Base-by-base conservation (phyloP, 2,797 vertebrate species). In the Tiaroga cobitis region DNA sequence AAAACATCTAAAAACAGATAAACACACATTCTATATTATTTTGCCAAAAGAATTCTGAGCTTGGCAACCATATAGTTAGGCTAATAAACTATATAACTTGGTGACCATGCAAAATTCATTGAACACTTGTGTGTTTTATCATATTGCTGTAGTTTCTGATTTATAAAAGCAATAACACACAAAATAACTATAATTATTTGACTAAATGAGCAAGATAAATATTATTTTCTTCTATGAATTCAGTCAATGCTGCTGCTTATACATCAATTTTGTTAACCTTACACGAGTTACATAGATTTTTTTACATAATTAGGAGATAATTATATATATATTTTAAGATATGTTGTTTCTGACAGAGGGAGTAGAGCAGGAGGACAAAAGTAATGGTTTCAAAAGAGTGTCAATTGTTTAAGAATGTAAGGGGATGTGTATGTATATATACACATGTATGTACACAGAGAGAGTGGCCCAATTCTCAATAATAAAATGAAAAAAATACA, bases 131-230 rank as follows among this genome's bases (percentile, higher is more conserved):
- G 21, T 18, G 34, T 59, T 41, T 59, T 59, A 59, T 59, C 4
- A 26, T 39, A 77, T 41, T 59, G 32, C 21, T 24, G 21, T n/a
- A 56, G 13, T 24, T 15, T 6, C 32, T 16, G 11, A 37, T 59
- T 76, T 76, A 76, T 76, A 59, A 59, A 76, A 76, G 6, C 3
- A 76, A 37, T 51, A 74, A 37, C 49, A 24, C 6, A 56, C 16
- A 16, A 76, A 59, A 37, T 0, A 76, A 56, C 32, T 16, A 15
- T 56, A 75, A 18, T 67, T 34, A 67, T 67, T 37, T 11, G 9
- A 69, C 19, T 21, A 67, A 67, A 41, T 69, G 8, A 15, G 59
- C 59, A 29, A 21, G 51, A 54, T 8, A 54, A 54, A 21, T 54
- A 54, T 54, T 8, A 16, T 46, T 46, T 21, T 3, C 51, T 54